phyloP scores from a whole-genome alignment of 2,113 vertebrate genomes.

The Nycticebus coucang region DNA sequence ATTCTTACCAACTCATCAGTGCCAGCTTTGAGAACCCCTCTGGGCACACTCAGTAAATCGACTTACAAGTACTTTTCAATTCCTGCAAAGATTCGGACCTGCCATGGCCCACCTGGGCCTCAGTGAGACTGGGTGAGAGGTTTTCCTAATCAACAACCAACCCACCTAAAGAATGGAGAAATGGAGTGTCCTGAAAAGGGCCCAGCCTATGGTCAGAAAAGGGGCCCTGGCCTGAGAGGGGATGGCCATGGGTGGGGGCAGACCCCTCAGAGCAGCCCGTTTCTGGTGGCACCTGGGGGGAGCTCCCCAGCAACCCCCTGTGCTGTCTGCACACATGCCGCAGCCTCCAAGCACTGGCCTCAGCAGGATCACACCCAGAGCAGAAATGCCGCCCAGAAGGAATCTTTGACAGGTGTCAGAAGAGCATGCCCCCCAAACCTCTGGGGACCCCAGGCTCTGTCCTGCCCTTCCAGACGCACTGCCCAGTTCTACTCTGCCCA shows the following conservation, averaged over 20 bases:
- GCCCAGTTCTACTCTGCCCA: neutral
- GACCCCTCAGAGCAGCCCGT: neutral
- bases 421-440: neutral
- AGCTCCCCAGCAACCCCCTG: neutral
- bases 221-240: neutral
- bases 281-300: neutral
- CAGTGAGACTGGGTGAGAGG: neutral
- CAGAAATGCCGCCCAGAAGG: neutral
- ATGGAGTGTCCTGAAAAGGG: neutral
- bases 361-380: neutral
- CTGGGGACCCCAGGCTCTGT: too few relatives aligned
- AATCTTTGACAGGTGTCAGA: neutral
- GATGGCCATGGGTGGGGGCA: neutral
- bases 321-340: neutral
- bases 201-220: neutral
- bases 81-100: neutral
- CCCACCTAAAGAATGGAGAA: neutral
- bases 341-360: neutral
- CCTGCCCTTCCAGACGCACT: neutral
- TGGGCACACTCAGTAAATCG: neutral
- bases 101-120: too few relatives aligned
- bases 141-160: neutral
- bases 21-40: neutral
- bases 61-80: neutral
- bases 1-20: neutral